phyloP scores from a whole-genome alignment of 2,113 vertebrate species.

The Ascaphus truei region DNA sequence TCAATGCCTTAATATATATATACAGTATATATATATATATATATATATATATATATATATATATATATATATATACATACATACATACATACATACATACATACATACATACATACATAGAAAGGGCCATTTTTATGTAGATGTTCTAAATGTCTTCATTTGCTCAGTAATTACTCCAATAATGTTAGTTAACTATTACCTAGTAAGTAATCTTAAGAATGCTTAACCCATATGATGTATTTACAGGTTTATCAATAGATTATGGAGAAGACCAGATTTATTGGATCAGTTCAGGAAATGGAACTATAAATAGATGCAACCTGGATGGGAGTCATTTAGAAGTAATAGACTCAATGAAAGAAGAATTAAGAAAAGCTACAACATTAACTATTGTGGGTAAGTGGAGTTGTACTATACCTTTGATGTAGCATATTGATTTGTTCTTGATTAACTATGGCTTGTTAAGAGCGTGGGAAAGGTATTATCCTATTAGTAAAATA shows the following conservation, averaged over 20 bases:
- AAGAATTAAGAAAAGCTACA: slow-evolving; percentile 86
- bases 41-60: too few species aligned
- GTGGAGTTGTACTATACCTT: slow-evolving; percentile 50
- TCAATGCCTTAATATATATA: too few species aligned
- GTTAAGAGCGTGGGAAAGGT: slow-evolving; percentile 42
- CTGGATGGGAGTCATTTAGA: slow-evolving; percentile 89
- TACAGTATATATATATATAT: too few species aligned
- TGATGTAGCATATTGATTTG: slow-evolving; percentile 43
- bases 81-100: too few species aligned
- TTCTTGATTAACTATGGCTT: slow-evolving; percentile 53
- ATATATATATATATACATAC: too few species aligned
- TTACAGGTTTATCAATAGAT: slow-evolving; percentile 92
- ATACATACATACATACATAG: too few species aligned
- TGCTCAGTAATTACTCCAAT: background rate
- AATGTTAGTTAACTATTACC: background rate
- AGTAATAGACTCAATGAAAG: slow-evolving; percentile 89
- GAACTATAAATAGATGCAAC: slow-evolving; percentile 96
- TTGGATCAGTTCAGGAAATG: slow-evolving; percentile 97
- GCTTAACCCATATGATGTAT: slow-evolving; percentile 46
- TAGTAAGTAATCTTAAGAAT: slow-evolving; percentile 26
- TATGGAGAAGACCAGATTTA: slow-evolving; percentile 89
- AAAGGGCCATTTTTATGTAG: too few species aligned
- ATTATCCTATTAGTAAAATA: slow-evolving; percentile 24
- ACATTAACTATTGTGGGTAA: slow-evolving; percentile 97
- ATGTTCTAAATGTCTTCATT: too few species aligned